A percentile compares a stretch with the other conserved stretches of the same genome.
phyloP scores from a whole-genome alignment of 2,113 vertebrate species.

The Potamarius usumacintae region DNA sequence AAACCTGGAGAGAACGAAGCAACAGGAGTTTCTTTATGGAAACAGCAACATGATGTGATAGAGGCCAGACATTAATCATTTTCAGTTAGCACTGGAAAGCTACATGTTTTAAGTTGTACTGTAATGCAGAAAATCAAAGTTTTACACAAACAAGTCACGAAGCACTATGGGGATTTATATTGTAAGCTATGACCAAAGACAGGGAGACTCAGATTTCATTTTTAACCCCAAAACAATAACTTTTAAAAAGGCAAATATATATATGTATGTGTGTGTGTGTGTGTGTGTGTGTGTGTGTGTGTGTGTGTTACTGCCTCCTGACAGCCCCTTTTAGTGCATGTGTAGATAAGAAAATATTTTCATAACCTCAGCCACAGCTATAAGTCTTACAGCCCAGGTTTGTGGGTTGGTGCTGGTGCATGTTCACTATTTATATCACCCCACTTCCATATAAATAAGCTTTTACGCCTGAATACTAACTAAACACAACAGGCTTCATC shows the following conservation, averaged over 20 bases:
- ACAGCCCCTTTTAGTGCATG: neutral
- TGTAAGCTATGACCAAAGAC: neutral
- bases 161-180: neutral
- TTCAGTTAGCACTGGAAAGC: neutral
- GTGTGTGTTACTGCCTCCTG: neutral
- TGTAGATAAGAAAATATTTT: neutral
- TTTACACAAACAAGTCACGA: neutral
- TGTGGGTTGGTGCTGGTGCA: neutral
- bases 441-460: neutral
- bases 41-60: neutral
- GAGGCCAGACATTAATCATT: neutral
- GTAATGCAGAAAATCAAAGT: neutral
- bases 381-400: neutral
- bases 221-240: neutral
- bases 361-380: neutral
- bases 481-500: neutral
- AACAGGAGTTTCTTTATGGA: neutral
- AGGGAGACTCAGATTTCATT: neutral
- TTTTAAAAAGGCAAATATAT: neutral
- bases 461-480: slow-evolving; percentile 9
- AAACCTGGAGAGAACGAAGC: neutral
- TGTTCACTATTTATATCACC: slow-evolving; percentile 6
- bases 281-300: too few species aligned
- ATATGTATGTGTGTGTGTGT: too few species aligned
- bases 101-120: neutral